phyloP scores from a whole-genome alignment of 2,888 invertebrate species.

The Volucella inanis region DNA sequence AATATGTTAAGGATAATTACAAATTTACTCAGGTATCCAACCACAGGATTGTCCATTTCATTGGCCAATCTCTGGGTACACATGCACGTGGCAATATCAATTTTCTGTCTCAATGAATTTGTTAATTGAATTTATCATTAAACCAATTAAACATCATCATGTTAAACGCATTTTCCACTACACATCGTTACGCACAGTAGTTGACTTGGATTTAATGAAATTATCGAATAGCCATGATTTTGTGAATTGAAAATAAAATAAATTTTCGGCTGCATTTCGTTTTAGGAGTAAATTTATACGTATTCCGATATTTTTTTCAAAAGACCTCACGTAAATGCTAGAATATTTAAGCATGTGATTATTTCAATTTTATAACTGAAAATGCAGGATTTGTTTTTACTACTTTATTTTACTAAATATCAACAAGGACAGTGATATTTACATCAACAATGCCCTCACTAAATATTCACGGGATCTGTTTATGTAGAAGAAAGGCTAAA shows the following conservation, averaged over 20 bases:
- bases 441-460: no score
- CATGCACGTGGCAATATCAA: constrained; percentile 73
- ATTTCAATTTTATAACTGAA: no score
- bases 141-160: constrained; percentile 73
- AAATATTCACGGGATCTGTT: no score
- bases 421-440: no score
- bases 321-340: no score
- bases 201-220: constrained; percentile 68
- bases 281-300: background rate
- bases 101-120: constrained; percentile 73
- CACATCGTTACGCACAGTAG: constrained; percentile 59
- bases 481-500: no score
- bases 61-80: constrained; percentile 36
- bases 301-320: no score
- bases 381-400: no score
- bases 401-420: no score
- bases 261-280: background rate
- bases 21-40: constrained; percentile 43
- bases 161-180: constrained; percentile 63
- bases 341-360: no score
- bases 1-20: background rate
- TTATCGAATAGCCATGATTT: constrained; percentile 58
- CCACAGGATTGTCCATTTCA: constrained; percentile 20
- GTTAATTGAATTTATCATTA: constrained; percentile 73
- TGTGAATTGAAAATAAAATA: constrained; percentile 44